Evolutionary conservation across 2,888 invertebrate species (phyloP).

Genomic region (Scaptodrosophila latifasciaeformis): DNA sequence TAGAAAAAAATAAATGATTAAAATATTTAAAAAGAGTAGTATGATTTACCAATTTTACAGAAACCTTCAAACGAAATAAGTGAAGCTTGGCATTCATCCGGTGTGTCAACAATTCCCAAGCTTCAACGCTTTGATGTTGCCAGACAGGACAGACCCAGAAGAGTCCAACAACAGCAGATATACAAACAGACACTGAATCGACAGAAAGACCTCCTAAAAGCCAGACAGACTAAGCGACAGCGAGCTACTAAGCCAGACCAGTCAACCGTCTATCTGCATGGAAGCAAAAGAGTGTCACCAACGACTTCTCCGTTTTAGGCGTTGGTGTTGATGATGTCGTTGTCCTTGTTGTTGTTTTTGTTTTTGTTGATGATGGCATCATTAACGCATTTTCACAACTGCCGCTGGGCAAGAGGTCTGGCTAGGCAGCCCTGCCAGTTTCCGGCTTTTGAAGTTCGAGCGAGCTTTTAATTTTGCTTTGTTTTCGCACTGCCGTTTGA

Average conservation of each 20-base stretch:
- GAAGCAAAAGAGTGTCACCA: slow-evolving; percentile 50
- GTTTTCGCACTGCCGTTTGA: slow-evolving; percentile 57
- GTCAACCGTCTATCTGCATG: not conserved
- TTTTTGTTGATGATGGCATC: slow-evolving; percentile 37
- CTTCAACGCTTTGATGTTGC: slow-evolving; percentile 71
- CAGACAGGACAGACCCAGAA: slow-evolving; percentile 17
- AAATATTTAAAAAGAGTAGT: slow-evolving; percentile 2
- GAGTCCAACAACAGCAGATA: not conserved
- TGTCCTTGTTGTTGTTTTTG: slow-evolving; percentile 46
- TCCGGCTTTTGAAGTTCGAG: slow-evolving; percentile 70
- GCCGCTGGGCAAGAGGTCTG: slow-evolving; percentile 36
- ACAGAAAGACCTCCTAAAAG: no score
- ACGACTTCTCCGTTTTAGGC: slow-evolving; percentile 31
- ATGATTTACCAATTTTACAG: no score
- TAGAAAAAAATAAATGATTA: slow-evolving; percentile 10
- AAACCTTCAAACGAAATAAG: no score
- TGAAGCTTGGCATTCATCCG: slow-evolving; percentile 57
- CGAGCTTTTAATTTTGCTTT: slow-evolving; percentile 63
- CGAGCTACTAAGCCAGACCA: slow-evolving; percentile 61
- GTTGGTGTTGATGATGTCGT: slow-evolving; percentile 49
- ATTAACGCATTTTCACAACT: slow-evolving; percentile 62
- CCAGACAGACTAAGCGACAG: slow-evolving; percentile 11
- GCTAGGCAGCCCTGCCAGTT: slow-evolving; percentile 37
- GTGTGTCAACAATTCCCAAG: slow-evolving; percentile 72
- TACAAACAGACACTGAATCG: not conserved